Evolutionary conservation across 2,888 invertebrate species (phyloP).

Genomic region (Tachina grossa): DNA sequence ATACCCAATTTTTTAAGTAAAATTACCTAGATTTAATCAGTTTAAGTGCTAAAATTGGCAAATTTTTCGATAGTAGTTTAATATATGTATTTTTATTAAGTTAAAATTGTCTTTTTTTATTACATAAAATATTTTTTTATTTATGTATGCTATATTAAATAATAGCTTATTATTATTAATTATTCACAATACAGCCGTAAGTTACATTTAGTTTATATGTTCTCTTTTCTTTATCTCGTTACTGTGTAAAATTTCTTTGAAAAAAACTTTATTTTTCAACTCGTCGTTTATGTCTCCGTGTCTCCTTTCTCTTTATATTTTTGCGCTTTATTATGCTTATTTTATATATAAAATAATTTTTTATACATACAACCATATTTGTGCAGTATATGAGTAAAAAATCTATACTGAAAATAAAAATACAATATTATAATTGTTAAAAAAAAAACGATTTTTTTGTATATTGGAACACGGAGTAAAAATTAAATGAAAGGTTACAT

Average conservation of each 20-base stretch:
- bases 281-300: neutral
- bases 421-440: conserved; percentile 71
- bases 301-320: conserved; percentile 19
- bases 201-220: conserved; percentile 50
- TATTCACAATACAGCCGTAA: conserved; percentile 53
- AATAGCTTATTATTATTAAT: conserved; percentile 49
- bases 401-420: conserved; percentile 69
- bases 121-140: conserved; percentile 39
- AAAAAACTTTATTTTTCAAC: neutral
- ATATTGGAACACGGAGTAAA: no score
- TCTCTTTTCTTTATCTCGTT: conserved; percentile 41
- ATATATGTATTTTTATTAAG: conserved; percentile 53
- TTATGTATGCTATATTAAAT: conserved; percentile 59
- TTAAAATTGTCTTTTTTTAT: conserved; percentile 39
- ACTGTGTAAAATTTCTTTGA: conserved; percentile 59
- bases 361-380: conserved; percentile 65
- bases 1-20: conserved; percentile 40
- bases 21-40: conserved; percentile 36
- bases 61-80: conserved; percentile 53
- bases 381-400: conserved; percentile 59
- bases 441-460: conserved; percentile 41
- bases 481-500: no score
- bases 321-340: conserved; percentile 71
- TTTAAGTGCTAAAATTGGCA: conserved; percentile 60
- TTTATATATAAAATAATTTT: conserved; percentile 64